Evolutionary conservation across 1,140 invertebrate genomes (phyloP).

Genomic region (Zaprionus ghesquierei): DNA sequence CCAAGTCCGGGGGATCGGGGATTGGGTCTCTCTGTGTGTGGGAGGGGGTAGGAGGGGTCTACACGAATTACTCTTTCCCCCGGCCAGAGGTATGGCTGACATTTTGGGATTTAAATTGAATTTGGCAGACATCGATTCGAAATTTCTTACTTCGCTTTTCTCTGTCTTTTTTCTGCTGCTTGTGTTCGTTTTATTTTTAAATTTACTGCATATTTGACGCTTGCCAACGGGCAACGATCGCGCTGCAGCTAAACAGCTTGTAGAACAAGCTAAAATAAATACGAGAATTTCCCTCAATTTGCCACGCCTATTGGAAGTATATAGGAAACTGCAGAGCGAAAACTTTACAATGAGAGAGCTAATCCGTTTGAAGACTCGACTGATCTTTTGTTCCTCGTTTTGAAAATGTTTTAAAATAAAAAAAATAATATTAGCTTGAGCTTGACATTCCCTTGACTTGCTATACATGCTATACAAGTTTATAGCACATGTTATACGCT

Average conservation of each 20-base stretch:
- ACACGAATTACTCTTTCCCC: conserved; percentile 14
- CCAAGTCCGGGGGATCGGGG: neutral
- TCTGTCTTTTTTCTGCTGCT: conserved; percentile 1
- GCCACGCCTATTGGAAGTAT: neutral
- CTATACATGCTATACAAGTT: no score
- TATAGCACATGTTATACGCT: no score
- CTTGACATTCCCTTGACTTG: no score
- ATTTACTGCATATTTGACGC: conserved; percentile 6
- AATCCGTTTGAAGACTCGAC: neutral
- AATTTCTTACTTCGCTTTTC: conserved; percentile 24
- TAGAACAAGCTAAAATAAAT: conserved; percentile 30
- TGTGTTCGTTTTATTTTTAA: conserved; percentile 56
- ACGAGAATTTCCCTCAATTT: neutral
- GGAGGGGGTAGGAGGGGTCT: no score
- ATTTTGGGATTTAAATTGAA: conserved; percentile 53
- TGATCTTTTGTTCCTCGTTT: neutral
- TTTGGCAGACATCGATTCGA: conserved; percentile 55
- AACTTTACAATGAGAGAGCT: neutral
- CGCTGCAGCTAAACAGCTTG: conserved; percentile 31
- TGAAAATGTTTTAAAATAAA: no score
- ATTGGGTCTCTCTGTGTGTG: no score
- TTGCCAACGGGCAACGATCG: conserved; percentile 12
- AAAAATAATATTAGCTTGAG: no score
- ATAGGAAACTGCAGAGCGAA: neutral
- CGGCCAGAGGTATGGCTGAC: conserved; percentile 61